Evolutionary conservation across 2,797 vertebrate genomes (phyloP).

Genomic region (Erethizon dorsatum): DNA sequence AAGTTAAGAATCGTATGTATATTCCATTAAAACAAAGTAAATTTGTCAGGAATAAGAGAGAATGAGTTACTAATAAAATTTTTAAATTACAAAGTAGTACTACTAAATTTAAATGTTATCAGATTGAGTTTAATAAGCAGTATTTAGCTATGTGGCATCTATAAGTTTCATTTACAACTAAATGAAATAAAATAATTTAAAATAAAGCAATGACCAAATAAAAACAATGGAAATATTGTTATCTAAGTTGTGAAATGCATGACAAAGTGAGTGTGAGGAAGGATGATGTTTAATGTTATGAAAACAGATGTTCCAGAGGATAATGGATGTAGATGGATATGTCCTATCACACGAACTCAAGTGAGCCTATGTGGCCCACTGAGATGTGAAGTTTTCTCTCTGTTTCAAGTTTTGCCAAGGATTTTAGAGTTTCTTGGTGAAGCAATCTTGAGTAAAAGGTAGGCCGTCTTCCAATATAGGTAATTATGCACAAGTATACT

Average conservation of each 20-base stretch:
- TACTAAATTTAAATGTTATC: neutral
- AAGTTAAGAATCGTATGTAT: neutral
- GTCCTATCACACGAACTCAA: neutral
- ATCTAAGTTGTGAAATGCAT: neutral
- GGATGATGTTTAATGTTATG: neutral
- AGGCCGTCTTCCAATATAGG: neutral
- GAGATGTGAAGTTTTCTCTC: neutral
- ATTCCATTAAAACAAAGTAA: conserved; percentile 19
- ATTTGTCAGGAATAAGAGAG: neutral
- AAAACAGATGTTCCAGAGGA: neutral
- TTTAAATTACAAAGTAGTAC: neutral
- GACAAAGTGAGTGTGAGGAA: neutral
- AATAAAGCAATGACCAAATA: neutral
- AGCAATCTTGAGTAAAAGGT: neutral
- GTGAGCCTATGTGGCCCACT: neutral
- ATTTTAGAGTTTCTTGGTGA: neutral
- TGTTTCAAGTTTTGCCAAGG: neutral
- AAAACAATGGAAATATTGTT: neutral
- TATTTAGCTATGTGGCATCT: neutral
- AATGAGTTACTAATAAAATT: neutral
- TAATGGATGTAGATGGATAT: neutral
- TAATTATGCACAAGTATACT: neutral
- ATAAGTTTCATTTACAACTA: neutral
- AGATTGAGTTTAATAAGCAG: neutral
- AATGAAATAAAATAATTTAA: neutral